Evolutionary conservation across 2,113 vertebrate species (phyloP).

Genomic region (Pelusios castaneus): DNA sequence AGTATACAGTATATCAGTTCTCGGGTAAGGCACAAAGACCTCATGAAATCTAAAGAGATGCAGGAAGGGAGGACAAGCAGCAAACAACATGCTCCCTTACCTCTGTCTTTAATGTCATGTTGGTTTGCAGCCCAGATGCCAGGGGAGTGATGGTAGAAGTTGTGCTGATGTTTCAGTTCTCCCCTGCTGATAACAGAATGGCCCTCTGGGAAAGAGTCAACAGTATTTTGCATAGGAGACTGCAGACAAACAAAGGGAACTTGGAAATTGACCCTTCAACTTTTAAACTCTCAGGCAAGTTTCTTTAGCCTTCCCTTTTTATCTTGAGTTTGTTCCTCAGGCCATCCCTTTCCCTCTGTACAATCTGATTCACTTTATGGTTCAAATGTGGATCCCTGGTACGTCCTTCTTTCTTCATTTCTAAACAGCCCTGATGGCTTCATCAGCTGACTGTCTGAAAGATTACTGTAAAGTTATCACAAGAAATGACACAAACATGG

Average conservation of each 20-base stretch:
- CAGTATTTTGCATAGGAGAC: constrained; percentile 50
- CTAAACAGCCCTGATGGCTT: background rate
- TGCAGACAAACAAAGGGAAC: constrained; percentile 38
- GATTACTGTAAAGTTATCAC: background rate
- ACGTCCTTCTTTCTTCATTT: constrained; percentile 7
- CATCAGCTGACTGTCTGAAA: background rate
- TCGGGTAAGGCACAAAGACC: background rate
- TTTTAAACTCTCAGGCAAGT: constrained; percentile 76
- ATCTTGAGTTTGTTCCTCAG: constrained; percentile 13
- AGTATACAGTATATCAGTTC: background rate
- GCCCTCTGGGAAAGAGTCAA: constrained; percentile 38
- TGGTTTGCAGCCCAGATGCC: constrained; percentile 73
- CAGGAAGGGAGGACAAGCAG: background rate
- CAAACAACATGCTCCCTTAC: background rate
- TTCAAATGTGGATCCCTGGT: background rate
- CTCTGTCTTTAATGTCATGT: constrained; percentile 27
- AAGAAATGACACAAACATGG: background rate
- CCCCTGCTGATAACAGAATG: constrained; percentile 40
- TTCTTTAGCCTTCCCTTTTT: constrained; percentile 13
- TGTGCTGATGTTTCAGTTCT: constrained; percentile 75
- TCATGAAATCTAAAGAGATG: background rate
- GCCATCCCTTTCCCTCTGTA: background rate
- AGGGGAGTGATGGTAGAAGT: constrained; percentile 64
- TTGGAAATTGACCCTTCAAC: constrained; percentile 68
- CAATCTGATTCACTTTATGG: background rate